Percentiles rank a stretch among this genome's conserved stretches.
Conservation (phyloP, 2,113 vertebrate species). For the Todiramphus saurophagus region DNA sequence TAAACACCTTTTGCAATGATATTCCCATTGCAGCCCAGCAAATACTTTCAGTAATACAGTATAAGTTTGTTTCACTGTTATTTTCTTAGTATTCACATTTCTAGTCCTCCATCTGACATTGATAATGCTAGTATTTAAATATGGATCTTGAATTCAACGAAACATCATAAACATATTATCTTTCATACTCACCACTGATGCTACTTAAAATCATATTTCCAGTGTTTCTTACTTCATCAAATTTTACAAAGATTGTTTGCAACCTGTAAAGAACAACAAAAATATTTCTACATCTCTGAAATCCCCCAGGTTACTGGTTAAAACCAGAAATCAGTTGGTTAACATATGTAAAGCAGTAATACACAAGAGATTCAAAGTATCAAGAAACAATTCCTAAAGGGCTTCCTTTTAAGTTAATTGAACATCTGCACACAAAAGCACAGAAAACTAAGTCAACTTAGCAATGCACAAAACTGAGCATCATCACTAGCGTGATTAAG, state of each 20-base stretch:
- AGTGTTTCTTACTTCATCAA: slow-evolving; percentile 93
- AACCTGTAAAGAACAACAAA: slow-evolving; percentile 80
- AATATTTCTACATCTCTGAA: not conserved
- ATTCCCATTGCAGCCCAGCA: not conserved
- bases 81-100: not conserved
- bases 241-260: slow-evolving; percentile 89
- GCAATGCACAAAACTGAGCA: not conserved
- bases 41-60: not conserved
- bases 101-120: not conserved
- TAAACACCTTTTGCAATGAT: not conserved
- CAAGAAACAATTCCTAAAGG: not conserved
- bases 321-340: not conserved
- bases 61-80: not conserved
- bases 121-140: not conserved
- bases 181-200: slow-evolving; percentile 83
- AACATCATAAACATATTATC: not conserved
- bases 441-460: not conserved
- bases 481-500: not conserved
- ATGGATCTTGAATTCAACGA: not conserved
- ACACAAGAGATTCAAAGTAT: not conserved
- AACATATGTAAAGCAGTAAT: not conserved
- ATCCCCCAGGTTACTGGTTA: not conserved
- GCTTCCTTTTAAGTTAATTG: not conserved
- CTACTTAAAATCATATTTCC: slow-evolving; percentile 90
- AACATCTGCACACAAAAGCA: not conserved